Conservation (phyloP, 23 tunicate species). For the Ascidia mentula region DNA sequence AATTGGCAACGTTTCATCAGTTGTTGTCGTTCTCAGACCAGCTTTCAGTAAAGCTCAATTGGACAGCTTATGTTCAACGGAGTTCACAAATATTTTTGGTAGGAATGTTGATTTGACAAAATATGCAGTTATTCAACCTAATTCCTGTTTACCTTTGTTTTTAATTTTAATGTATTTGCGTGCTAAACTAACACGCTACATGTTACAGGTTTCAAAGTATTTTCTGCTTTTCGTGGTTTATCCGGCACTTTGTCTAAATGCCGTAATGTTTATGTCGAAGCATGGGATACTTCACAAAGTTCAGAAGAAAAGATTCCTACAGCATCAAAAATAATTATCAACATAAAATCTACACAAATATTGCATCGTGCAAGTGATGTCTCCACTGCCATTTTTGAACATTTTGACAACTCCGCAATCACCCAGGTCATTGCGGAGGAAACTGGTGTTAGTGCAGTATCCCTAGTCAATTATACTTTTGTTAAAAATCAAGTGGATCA, state of each 20-base stretch:
- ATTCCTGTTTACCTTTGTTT: no score
- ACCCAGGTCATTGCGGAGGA: neutral
- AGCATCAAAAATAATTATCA: neutral
- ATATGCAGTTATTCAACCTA: no score
- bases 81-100: constrained; percentile 25
- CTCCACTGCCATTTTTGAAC: neutral
- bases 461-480: neutral
- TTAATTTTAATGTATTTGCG: no score
- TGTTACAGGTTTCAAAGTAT: neutral
- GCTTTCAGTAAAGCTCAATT: constrained; percentile 30
- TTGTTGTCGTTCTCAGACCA: constrained; percentile 9
- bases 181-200: neutral
- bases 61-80: constrained; percentile 12
- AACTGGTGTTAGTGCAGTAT: neutral
- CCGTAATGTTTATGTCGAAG: constrained; percentile 20
- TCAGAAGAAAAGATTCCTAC: neutral
- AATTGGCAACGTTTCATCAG: constrained; percentile 5
- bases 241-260: constrained; percentile 7
- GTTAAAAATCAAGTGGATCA: no score
- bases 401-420: neutral
- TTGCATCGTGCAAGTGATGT: neutral
- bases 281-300: constrained; percentile 10
- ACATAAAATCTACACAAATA: neutral
- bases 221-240: neutral
- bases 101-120: no score